Conservation (phyloP, 2,888 invertebrate genomes). For the Mesorhabditis spiculigera region DNA sequence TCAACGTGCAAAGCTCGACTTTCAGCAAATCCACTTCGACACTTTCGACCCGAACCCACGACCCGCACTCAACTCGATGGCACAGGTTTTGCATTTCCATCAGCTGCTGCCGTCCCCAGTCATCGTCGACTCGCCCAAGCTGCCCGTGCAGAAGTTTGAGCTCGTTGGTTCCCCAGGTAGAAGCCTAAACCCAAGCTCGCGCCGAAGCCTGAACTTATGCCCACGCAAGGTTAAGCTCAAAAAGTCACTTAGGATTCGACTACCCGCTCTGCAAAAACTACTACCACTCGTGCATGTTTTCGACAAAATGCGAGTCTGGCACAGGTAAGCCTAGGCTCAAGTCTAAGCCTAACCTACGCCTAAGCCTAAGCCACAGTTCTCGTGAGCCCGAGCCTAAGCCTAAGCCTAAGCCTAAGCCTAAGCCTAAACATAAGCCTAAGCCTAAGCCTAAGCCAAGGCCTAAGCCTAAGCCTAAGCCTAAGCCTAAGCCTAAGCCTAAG, state of each 20-base stretch:
- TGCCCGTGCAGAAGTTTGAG: too few species aligned
- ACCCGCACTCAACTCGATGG: too few species aligned
- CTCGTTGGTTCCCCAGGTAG: too few species aligned
- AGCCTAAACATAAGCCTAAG: not conserved
- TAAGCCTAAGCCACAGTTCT: not conserved
- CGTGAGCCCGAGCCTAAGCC: not conserved
- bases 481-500: not conserved
- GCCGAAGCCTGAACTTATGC: not conserved
- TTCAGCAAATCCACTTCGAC: too few species aligned
- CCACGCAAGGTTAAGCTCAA: not conserved
- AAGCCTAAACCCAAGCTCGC: too few species aligned
- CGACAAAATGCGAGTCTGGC: conserved; percentile 32
- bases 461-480: not conserved
- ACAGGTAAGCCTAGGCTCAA: not conserved
- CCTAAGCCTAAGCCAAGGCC: not conserved
- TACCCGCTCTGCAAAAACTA: conserved; percentile 31
- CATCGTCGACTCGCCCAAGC: too few species aligned
- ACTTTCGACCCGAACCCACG: too few species aligned
- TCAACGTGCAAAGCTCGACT: too few species aligned
- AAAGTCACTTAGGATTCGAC: not conserved
- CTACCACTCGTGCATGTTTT: conserved; percentile 39
- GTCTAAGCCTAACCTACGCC: not conserved
- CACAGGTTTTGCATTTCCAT: too few species aligned
- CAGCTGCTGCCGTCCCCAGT: too few species aligned
- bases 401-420: not conserved